Conservation (phyloP, 1,140 invertebrate genomes). For the Grapholita molesta region DNA sequence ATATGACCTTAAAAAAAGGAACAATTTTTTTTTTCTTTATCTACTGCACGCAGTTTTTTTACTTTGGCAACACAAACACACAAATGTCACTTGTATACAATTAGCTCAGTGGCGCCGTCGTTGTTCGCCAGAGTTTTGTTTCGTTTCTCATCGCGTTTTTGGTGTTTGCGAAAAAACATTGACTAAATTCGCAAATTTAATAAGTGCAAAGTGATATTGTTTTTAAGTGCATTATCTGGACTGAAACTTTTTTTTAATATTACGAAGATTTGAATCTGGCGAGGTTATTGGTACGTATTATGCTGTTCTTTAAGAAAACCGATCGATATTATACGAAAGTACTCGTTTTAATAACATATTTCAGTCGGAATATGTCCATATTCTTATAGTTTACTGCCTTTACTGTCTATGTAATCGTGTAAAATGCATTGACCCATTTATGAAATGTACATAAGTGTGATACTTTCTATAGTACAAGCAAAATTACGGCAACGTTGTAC, state of each 20-base stretch:
- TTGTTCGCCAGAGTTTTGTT: conserved; percentile 26
- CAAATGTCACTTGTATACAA: conserved; percentile 25
- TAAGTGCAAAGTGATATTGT: conserved; percentile 18
- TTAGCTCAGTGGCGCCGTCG: conserved; percentile 39
- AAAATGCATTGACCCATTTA: conserved; percentile 35
- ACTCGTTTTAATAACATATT: conserved; percentile 36
- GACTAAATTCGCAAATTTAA: conserved; percentile 13
- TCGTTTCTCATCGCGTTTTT: conserved; percentile 37
- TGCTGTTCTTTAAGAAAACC: conserved; percentile 32
- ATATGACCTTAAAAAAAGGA: conserved; percentile 6
- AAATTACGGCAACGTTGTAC: conserved; percentile 9
- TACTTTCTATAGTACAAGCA: conserved; percentile 28
- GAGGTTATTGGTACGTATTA: conserved; percentile 35
- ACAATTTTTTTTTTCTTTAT: too few species aligned
- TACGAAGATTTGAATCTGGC: not conserved
- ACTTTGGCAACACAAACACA: conserved; percentile 13
- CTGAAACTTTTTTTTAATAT: not conserved
- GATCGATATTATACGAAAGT: conserved; percentile 67
- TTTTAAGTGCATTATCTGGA: conserved; percentile 20
- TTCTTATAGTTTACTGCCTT: not conserved
- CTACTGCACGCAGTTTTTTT: too few species aligned
- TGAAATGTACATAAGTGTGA: conserved; percentile 7
- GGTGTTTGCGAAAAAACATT: conserved; percentile 28
- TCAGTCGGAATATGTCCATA: not conserved
- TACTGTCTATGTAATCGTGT: not conserved